Evolutionary conservation across 1,140 invertebrate genomes (phyloP), one percentile per base, ranked within the genome.

Genomic region (Lutraria rhynchaena): DNA sequence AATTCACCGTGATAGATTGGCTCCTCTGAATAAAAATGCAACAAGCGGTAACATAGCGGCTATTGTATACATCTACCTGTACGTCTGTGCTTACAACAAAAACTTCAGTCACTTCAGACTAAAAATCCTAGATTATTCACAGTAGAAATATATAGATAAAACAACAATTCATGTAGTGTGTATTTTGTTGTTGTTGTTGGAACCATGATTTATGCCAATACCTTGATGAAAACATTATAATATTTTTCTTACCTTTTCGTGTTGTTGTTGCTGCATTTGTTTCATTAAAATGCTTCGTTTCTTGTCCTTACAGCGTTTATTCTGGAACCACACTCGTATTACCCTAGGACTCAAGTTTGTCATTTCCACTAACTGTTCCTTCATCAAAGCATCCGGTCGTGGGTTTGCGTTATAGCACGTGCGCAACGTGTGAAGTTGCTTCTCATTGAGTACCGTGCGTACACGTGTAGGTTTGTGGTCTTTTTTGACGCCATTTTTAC

Each of bases 251-350:
- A 91, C 90, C 88, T 92, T 91, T 67, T 92, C 98, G 96, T 99
- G 99, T 93, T 99, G 98, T 93, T 99, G 98, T 86, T 96, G 95
- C 95, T 99, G 97, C 92, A 99, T 97, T 93, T 99, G 96, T 92
- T 99, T 99, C 95, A 99, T 96, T 82, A 98, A 95, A 44, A 99
- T 96, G 46, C 96, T 98, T 89, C 97, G 96, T 93, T 99, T 99
- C 93, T 99, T 99, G 93, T 99, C 99, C 93, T 99, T 99, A 94
- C 98, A 99, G 37, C 99, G 93, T 92, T 99, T 99, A 93, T 99
- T 99, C 93, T 99, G 93, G 93, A 99, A 99, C 98, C 98, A 99
- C 22, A 99, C 98, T 88, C 98, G 94, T 88, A 99, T 99, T 74
- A 99, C 98, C 24, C 98, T 93, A 0, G 98, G 98, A 87, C 96